These are phyloP conservation scores for Arenicola marina DNA, from an alignment of 2,888 invertebrate genomes.

Conservation along the genomic window DNA sequence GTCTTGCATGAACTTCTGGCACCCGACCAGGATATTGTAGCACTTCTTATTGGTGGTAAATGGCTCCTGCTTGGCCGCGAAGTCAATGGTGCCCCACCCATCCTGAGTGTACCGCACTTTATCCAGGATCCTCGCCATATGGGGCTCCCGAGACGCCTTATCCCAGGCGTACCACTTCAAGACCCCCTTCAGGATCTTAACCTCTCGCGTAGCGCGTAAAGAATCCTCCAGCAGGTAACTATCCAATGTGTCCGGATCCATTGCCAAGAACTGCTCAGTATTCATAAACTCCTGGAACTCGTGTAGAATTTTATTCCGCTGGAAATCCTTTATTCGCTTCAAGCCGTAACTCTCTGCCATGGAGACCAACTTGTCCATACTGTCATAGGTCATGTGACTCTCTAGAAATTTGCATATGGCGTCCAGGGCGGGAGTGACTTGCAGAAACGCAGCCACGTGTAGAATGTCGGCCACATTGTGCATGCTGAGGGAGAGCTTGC, in stretches of 20 bases:
- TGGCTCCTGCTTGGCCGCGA: slow-evolving; percentile 15
- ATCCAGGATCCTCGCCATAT: slow-evolving; percentile 20
- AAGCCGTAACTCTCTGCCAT: slow-evolving; percentile 21
- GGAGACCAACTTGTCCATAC: slow-evolving; percentile 14
- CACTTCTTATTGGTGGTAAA: slow-evolving; percentile 22
- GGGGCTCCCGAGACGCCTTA: slow-evolving; percentile 2
- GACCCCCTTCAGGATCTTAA: slow-evolving; percentile 16
- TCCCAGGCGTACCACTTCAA: slow-evolving; percentile 24
- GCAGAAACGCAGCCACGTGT: slow-evolving; percentile 24
- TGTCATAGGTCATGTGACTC: slow-evolving; percentile 23
- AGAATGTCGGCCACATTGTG: slow-evolving; percentile 14
- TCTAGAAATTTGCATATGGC: slow-evolving; percentile 14
- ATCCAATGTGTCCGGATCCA: slow-evolving; percentile 15
- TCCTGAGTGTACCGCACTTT: slow-evolving; percentile 23
- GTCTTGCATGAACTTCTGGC: slow-evolving; percentile 20
- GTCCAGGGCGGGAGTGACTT: slow-evolving; percentile 22
- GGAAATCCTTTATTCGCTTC: slow-evolving; percentile 5
- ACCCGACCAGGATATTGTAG: slow-evolving; percentile 13
- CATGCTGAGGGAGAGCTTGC: slow-evolving; percentile 13
- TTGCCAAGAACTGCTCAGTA: slow-evolving; percentile 15
- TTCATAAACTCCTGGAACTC: slow-evolving; percentile 21
- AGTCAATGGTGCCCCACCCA: slow-evolving; percentile 29
- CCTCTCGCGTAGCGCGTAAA: slow-evolving; percentile 16
- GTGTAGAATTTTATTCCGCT: slow-evolving; percentile 14
- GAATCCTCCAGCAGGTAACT: slow-evolving; percentile 20